Conservation (phyloP, 2,797 vertebrate genomes). For the Lutjanus campechanus region DNA sequence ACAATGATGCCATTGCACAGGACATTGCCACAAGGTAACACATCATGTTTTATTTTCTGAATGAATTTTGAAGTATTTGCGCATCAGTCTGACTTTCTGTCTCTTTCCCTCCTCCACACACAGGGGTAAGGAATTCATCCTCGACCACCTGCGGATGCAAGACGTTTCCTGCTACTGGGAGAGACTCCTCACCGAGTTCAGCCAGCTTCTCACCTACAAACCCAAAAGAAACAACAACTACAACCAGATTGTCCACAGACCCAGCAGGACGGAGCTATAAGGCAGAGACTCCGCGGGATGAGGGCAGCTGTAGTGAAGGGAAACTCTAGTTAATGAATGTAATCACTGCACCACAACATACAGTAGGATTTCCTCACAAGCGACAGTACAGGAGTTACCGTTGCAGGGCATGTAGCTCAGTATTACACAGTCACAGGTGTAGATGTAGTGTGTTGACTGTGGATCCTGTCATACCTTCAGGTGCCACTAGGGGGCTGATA, state of each 20-base stretch:
- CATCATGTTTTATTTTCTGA: neutral
- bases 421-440: neutral
- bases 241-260: constrained; percentile 84
- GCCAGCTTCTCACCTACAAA: constrained; percentile 90
- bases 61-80: neutral
- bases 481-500: constrained; percentile 2
- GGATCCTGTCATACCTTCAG: constrained; percentile 5
- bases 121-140: constrained; percentile 93
- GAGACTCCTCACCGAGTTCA: constrained; percentile 90
- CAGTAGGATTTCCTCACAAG: constrained; percentile 5
- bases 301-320: constrained; percentile 14
- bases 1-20: constrained; percentile 91
- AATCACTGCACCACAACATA: neutral
- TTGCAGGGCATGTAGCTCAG: neutral
- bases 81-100: neutral
- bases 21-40: constrained; percentile 91
- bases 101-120: neutral
- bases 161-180: constrained; percentile 97
- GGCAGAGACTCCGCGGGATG: neutral
- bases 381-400: neutral
- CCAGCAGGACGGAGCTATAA: constrained; percentile 89
- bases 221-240: constrained; percentile 87
- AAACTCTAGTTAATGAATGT: constrained; percentile 40
- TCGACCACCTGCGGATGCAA: constrained; percentile 91
- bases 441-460: constrained; percentile 2